phyloP scores from a whole-genome alignment of 2,888 invertebrate species.

The Spialia ferax region DNA sequence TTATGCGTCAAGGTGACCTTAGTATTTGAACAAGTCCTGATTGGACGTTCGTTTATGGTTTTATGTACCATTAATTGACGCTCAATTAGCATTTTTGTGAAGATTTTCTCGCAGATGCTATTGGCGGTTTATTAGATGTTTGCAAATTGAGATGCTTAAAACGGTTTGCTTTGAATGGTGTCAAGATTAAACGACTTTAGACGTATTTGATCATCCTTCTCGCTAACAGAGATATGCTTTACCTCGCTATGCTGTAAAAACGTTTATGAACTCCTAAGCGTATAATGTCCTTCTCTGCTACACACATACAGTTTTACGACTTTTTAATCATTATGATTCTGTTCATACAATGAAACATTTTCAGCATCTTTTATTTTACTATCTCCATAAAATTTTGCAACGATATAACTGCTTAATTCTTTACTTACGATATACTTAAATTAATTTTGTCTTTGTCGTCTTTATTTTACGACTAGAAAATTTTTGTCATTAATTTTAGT shows the following conservation, averaged over 20 bases:
- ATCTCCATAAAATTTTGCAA: neutral
- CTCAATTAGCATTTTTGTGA: slow-evolving; percentile 35
- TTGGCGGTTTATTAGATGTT: slow-evolving; percentile 1
- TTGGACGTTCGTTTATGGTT: slow-evolving; percentile 34
- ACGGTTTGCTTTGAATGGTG: slow-evolving; percentile 14
- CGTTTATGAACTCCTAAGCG: neutral
- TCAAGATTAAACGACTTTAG: slow-evolving; percentile 30
- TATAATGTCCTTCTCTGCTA: too few relatives aligned
- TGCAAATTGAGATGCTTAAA: slow-evolving; percentile 12
- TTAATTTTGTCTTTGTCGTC: too few relatives aligned
- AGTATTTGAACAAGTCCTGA: slow-evolving; percentile 39
- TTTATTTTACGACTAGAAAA: too few relatives aligned
- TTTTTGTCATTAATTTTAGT: neutral
- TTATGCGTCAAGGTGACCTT: slow-evolving; percentile 37
- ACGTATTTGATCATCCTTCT: slow-evolving; percentile 17
- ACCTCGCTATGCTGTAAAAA: neutral
- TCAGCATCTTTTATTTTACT: neutral
- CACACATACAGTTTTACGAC: neutral
- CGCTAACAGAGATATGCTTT: neutral
- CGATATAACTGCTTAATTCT: too few relatives aligned
- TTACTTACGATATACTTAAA: too few relatives aligned
- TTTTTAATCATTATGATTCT: neutral
- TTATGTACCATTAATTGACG: slow-evolving; percentile 33
- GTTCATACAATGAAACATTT: neutral
- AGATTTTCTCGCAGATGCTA: slow-evolving; percentile 24